Evolutionary conservation across 2,888 invertebrate species (phyloP).

Genomic region (Rhagonycha fulva): DNA sequence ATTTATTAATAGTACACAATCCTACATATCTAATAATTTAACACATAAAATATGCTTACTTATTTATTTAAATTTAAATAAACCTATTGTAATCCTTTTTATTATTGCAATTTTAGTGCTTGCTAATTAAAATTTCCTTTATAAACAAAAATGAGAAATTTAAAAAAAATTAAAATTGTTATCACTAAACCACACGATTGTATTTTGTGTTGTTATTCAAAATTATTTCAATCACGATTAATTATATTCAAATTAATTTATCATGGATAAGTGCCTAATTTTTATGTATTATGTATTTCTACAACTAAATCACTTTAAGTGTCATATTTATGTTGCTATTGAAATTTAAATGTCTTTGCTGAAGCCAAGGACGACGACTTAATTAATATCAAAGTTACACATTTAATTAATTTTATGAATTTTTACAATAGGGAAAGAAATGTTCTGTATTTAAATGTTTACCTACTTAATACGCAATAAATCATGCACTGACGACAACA

Average conservation of each 20-base stretch:
- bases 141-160: not conserved
- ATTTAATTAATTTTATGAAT: not conserved
- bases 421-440: not conserved
- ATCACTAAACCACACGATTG: not conserved
- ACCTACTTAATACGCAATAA: not conserved
- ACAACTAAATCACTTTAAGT: not conserved
- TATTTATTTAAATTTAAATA: not conserved
- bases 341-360: not conserved
- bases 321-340: not conserved
- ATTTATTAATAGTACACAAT: not conserved
- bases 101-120: not conserved
- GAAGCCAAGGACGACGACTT: not conserved
- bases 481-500: not conserved
- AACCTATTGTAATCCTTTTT: not conserved
- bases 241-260: not conserved
- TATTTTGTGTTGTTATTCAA: not conserved
- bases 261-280: not conserved
- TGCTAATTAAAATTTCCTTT: not conserved
- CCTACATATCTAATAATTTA: not conserved
- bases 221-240: not conserved
- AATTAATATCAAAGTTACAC: not conserved
- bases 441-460: not conserved
- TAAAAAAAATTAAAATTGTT: not conserved
- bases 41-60: not conserved
- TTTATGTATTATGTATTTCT: not conserved